Base-by-base conservation (phyloP, 2,888 invertebrate species). In the Phyllotreta striolata region DNA sequence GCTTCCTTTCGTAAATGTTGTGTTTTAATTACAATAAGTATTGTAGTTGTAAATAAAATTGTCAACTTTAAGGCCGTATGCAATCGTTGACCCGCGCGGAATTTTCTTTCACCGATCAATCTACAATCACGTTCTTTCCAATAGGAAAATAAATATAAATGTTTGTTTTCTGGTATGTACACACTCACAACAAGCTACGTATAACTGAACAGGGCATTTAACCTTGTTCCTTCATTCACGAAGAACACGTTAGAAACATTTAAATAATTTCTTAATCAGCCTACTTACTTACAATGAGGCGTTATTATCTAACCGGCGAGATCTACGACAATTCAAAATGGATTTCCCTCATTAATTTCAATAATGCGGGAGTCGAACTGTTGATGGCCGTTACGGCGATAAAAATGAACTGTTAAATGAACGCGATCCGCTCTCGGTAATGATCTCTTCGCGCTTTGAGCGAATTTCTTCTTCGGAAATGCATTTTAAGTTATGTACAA, bases 151-250 rank as follows among this genome's bases (percentile, higher is more conserved):
- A 24, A 24, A 24, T 24, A 24, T 1, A 24, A 24, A 24, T 24
- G 24, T 24, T 3, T 24, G 24, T 24, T 3, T 4, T n/a, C n/a
- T n/a, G n/a, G n/a, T n/a, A n/a, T 3, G 24, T 24, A 24, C 24
- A 24, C 24, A 24, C 24, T 4, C 2, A 24, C 2, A 3, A 24
- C 24, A 24, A 24, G 24, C 24, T 24, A 24, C 24, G 54, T 52
- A 58, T 63, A 63, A 63, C 63, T 24, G 57, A 39, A 58, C 55
- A 55, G 49, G 54, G 57, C 35, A 37, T 63, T 58, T 63, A 56
- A 63, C 63, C 63, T 58, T 63, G 63, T 63, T 58, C 58, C 46
- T 43, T 49, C 54, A 54, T 47, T 58, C 58, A 52, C 41, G 63
- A 63, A 63, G 58, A 63, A 63, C 54, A 46, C 47, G 63, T 63